These are phyloP conservation scores for Poicephalus meyeri DNA, from an alignment of 2,113 vertebrate genomes.

Conservation along the genomic window DNA sequence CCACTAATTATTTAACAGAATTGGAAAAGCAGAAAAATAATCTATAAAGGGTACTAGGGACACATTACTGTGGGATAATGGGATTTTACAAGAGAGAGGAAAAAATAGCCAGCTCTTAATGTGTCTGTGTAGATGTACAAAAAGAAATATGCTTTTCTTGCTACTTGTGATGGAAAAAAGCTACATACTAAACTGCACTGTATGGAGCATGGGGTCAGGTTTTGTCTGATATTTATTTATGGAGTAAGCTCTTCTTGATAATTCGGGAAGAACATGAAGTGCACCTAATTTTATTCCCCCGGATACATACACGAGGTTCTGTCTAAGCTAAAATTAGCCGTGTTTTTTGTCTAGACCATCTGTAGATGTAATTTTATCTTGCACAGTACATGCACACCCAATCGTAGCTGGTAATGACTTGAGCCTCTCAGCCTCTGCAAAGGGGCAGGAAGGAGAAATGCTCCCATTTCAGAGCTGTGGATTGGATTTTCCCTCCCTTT, in stretches of 20 bases:
- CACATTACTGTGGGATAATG: not conserved
- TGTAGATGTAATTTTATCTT: constrained; percentile 38
- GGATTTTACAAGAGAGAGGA: not conserved
- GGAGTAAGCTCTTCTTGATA: not conserved
- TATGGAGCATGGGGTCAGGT: not conserved
- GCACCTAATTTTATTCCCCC: constrained; percentile 39
- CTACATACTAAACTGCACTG: not conserved
- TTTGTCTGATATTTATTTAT: constrained; percentile 15
- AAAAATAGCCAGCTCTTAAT: not conserved
- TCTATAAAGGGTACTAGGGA: constrained; percentile 16
- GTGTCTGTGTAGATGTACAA: not conserved
- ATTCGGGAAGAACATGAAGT: constrained; percentile 31
- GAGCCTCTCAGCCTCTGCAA: not conserved
- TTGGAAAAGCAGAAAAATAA: constrained; percentile 35
- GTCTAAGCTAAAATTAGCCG: constrained; percentile 46
- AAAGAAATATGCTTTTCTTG: not conserved
- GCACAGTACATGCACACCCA: not conserved
- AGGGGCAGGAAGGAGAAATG: not conserved
- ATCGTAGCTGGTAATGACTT: not conserved
- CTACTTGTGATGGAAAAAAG: not conserved
- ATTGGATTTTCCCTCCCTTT: not conserved
- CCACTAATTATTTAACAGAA: constrained; percentile 57
- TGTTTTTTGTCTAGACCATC: constrained; percentile 19
- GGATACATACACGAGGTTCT: not conserved
- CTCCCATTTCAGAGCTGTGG: not conserved